Percentiles rank a stretch among this genome's conserved stretches.
Evolutionary conservation across 2,797 vertebrate genomes (phyloP).

Genomic region (Xiphorhynchus erythropygius): DNA sequence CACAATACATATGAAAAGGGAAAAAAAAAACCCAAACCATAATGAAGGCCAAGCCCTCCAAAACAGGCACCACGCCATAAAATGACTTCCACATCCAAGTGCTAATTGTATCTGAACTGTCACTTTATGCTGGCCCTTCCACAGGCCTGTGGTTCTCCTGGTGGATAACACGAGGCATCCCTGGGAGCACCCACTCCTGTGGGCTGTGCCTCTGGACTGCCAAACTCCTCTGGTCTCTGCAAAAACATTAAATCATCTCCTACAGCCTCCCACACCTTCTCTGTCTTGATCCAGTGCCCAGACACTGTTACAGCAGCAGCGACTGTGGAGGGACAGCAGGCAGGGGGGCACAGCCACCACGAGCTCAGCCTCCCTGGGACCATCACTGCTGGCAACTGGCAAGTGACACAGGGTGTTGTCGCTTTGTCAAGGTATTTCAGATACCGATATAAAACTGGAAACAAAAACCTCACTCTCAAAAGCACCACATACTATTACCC

Average conservation of each 20-base stretch:
- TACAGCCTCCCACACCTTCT: not conserved
- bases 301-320: not conserved
- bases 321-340: not conserved
- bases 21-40: not conserved
- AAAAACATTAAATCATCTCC: not conserved
- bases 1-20: not conserved
- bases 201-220: not conserved
- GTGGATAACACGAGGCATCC: not conserved
- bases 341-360: rapidly evolving
- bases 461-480: not conserved
- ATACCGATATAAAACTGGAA: not conserved
- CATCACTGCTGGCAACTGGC: rapidly evolving
- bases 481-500: not conserved
- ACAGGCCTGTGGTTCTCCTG: not conserved
- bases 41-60: not conserved
- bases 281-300: not conserved
- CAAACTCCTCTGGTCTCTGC: not conserved
- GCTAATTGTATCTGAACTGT: not conserved
- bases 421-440: not conserved
- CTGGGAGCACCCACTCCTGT: not conserved
- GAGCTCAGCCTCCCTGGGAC: not conserved
- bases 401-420: not conserved
- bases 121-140: not conserved
- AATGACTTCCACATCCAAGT: not conserved
- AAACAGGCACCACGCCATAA: not conserved